A percentile compares a stretch with the other conserved stretches of the same genome.
These are phyloP conservation scores for Plebejus anna DNA, from an alignment of 2,888 invertebrate genomes.

Conservation along the genomic window DNA sequence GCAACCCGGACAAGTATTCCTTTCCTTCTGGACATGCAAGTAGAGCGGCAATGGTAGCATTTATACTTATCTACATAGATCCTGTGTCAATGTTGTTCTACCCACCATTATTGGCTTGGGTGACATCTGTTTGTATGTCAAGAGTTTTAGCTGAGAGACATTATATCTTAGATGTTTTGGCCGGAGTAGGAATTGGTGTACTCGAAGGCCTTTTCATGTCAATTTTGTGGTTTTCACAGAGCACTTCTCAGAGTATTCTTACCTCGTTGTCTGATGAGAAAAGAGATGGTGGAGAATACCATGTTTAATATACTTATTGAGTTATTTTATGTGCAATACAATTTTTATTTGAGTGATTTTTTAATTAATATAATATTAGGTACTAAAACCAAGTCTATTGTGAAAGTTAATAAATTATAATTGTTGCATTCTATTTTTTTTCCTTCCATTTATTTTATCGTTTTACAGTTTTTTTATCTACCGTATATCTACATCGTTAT, in stretches of 20 bases:
- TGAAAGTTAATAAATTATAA: neutral
- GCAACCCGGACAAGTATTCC: constrained; percentile 92
- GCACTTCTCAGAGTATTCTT: constrained; percentile 80
- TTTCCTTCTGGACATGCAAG: constrained; percentile 98
- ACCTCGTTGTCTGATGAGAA: constrained; percentile 84
- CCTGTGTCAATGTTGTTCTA: constrained; percentile 81
- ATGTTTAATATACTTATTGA: constrained; percentile 66
- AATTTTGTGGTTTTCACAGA: constrained; percentile 85
- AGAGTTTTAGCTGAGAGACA: constrained; percentile 92
- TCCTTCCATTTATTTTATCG: neutral
- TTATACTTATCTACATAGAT: constrained; percentile 84
- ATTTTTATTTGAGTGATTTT: neutral
- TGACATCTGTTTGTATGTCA: constrained; percentile 85
- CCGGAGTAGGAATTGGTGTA: constrained; percentile 87
- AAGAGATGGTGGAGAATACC: constrained; percentile 84
- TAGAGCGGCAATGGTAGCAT: constrained; percentile 86
- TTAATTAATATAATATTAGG: constrained; percentile 26
- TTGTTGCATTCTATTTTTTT: neutral
- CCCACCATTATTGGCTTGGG: constrained; percentile 87
- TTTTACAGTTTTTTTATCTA: no score
- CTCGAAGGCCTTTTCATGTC: constrained; percentile 83
- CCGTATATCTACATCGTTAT: no score
- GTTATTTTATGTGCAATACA: neutral
- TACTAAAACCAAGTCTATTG: constrained; percentile 23
- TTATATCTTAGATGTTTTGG: constrained; percentile 90